These are phyloP conservation scores for Cynaeus angustus DNA, from an alignment of 2,888 invertebrate species.

Conservation along the genomic window DNA sequence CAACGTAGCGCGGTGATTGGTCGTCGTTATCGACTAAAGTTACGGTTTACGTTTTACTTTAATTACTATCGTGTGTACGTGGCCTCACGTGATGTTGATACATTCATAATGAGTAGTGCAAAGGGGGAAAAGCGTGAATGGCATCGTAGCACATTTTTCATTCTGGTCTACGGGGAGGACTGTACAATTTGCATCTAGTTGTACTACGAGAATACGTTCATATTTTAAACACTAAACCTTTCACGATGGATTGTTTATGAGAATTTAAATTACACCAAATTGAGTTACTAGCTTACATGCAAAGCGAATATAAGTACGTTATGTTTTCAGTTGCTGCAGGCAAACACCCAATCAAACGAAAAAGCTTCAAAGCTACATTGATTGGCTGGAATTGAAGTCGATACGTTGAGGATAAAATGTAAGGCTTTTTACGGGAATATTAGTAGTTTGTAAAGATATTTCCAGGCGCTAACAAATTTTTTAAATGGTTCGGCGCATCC, in stretches of 20 bases:
- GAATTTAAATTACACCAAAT: conserved; percentile 25
- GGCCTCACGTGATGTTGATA: conserved; percentile 51
- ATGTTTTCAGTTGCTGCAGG: neutral
- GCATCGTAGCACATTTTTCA: conserved; percentile 51
- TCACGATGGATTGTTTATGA: conserved; percentile 27
- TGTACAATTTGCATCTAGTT: conserved; percentile 48
- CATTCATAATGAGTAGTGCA: conserved; percentile 54
- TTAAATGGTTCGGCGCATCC: neutral
- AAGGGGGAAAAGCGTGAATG: conserved; percentile 49
- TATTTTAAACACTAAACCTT: conserved; percentile 28
- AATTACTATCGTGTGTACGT: conserved; percentile 52
- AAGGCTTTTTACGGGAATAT: neutral
- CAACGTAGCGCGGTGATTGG: conserved; percentile 17
- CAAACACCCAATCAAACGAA: neutral
- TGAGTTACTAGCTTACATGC: conserved; percentile 13
- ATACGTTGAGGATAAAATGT: neutral
- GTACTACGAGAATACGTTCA: conserved; percentile 41
- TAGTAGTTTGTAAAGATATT: neutral
- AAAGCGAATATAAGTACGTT: neutral
- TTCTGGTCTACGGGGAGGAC: conserved; percentile 43
- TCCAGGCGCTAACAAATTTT: neutral
- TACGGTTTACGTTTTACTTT: conserved; percentile 47
- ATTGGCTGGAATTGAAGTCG: neutral
- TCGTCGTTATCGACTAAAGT: conserved; percentile 42
- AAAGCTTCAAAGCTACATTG: conserved; percentile 4